These are phyloP conservation scores for Helicoverpa zea DNA, from an alignment of 1,140 invertebrate genomes.

Conservation along the genomic window DNA sequence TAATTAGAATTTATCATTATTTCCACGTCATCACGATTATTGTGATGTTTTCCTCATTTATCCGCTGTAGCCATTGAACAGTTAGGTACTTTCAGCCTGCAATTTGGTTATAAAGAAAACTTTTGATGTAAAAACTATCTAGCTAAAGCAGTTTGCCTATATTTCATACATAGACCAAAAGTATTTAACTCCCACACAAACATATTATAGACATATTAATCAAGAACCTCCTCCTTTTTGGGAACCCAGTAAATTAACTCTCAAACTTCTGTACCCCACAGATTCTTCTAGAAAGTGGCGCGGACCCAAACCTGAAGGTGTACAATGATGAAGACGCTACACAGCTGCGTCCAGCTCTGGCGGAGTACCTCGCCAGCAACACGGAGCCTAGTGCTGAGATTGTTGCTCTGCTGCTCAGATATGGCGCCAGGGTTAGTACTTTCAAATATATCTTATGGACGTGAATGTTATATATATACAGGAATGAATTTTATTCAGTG, in stretches of 20 bases:
- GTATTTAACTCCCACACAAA: no score
- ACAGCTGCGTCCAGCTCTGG: slow-evolving; percentile 91
- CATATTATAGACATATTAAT: no score
- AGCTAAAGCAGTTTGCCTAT: no score
- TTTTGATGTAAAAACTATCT: background rate
- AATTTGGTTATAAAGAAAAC: background rate
- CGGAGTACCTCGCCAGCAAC: slow-evolving; percentile 94
- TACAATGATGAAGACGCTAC: slow-evolving; percentile 90
- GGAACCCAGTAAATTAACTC: no score
- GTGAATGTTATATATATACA: no score
- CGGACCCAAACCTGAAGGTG: slow-evolving; percentile 93
- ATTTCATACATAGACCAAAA: no score
- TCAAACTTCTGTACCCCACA: slow-evolving; percentile 56
- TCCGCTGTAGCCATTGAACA: no score
- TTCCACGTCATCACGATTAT: no score
- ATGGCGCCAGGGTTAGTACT: slow-evolving; percentile 91
- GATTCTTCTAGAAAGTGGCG: slow-evolving; percentile 91
- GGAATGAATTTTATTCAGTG: no score
- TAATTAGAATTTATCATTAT: no score
- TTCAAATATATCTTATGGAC: background rate
- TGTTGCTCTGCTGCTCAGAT: slow-evolving; percentile 91
- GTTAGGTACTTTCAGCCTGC: background rate
- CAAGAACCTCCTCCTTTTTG: no score
- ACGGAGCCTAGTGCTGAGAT: slow-evolving; percentile 90
- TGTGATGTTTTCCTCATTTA: no score